Conservation (phyloP, 2,797 vertebrate genomes). For the Gambelia wislizenii region DNA sequence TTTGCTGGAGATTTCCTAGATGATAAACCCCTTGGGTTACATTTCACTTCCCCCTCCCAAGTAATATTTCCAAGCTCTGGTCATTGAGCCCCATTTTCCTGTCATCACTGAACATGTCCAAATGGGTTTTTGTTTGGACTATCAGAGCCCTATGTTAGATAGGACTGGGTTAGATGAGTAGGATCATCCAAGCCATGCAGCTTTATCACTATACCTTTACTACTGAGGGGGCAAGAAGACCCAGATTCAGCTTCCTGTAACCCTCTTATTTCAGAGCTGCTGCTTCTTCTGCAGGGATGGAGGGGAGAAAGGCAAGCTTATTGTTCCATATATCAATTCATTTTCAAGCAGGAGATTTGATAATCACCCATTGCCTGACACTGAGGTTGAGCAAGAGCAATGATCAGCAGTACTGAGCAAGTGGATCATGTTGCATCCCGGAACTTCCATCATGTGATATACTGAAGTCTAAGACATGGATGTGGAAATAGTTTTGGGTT, state of each 20-base stretch:
- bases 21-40: no score
- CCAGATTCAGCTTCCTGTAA: not conserved
- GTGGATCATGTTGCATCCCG: not conserved
- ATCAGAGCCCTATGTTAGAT: not conserved
- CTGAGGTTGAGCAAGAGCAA: not conserved
- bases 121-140: not conserved
- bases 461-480: not conserved
- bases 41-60: no score
- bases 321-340: not conserved
- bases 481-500: not conserved
- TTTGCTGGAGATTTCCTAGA: no score
- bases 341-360: not conserved
- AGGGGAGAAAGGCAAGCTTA: not conserved
- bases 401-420: no score
- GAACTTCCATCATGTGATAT: not conserved
- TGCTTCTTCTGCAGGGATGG: not conserved
- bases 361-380: not conserved
- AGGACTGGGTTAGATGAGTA: not conserved
- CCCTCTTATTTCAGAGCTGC: not conserved
- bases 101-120: no score
- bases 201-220: not conserved
- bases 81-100: no score
- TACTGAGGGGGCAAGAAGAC: not conserved
- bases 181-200: not conserved
- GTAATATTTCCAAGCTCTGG: no score